These are phyloP conservation scores for Vandiemenella viatica DNA, from an alignment of 2,888 invertebrate genomes.

Conservation along the genomic window DNA sequence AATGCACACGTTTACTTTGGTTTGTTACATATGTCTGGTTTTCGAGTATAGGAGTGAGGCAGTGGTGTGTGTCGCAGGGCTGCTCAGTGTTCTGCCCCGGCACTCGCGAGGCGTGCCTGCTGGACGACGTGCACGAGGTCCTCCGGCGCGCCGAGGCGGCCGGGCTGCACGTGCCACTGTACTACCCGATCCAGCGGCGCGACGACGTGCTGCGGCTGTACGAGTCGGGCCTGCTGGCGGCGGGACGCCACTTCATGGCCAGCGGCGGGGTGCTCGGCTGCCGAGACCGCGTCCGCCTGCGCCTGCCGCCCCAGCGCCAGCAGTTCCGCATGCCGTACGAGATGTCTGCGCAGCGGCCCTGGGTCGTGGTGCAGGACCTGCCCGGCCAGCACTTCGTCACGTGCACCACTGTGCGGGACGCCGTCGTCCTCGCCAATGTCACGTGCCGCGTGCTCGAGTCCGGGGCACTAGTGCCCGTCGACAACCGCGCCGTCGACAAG, in stretches of 20 bases:
- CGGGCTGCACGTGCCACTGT: conserved; percentile 49
- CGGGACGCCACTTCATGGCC: conserved; percentile 50
- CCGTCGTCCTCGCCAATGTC: conserved; percentile 63
- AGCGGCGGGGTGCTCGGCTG: conserved; percentile 62
- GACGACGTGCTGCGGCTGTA: conserved; percentile 56
- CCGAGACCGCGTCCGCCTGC: conserved; percentile 51
- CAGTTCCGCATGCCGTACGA: conserved; percentile 52
- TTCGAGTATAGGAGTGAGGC: too few species aligned
- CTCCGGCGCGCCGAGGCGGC: conserved; percentile 52
- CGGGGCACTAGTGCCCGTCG: conserved; percentile 52
- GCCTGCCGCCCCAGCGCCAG: conserved; percentile 45
- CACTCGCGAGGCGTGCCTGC: conserved; percentile 54
- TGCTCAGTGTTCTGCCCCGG: conserved; percentile 69
- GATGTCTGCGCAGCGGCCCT: conserved; percentile 57
- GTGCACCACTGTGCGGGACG: conserved; percentile 68
- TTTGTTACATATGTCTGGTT: too few species aligned
- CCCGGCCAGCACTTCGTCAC: conserved; percentile 63
- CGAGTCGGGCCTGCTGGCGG: conserved; percentile 42
- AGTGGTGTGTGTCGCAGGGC: too few species aligned
- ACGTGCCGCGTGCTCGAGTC: conserved; percentile 52
- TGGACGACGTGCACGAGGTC: conserved; percentile 64
- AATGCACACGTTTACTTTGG: too few species aligned
- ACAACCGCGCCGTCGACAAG: conserved; percentile 44
- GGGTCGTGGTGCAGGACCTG: conserved; percentile 64
- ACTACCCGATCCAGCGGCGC: conserved; percentile 48